phyloP scores from a whole-genome alignment of 1,140 invertebrate species.

The Orussus abietinus region DNA sequence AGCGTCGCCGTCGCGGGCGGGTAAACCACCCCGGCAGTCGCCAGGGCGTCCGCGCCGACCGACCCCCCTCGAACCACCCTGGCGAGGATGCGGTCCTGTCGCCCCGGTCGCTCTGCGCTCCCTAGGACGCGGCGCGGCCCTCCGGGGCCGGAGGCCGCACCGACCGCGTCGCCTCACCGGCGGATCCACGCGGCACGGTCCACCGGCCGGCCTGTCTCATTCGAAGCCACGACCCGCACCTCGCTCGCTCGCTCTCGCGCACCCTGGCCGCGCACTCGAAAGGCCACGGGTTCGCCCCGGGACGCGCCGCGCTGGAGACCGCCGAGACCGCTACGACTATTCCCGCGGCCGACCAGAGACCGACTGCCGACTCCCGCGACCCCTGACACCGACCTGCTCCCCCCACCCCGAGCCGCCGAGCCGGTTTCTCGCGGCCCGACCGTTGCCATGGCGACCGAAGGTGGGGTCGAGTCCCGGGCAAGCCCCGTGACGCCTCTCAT shows the following conservation, averaged over 20 bases:
- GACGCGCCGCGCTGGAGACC: slow-evolving; percentile 7
- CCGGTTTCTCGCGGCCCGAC: slow-evolving; percentile 44
- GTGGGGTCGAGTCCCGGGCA: slow-evolving; percentile 50
- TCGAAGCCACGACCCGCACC: slow-evolving; percentile 4
- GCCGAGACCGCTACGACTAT: slow-evolving; percentile 42
- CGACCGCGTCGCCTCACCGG: too few species aligned
- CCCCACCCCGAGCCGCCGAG: slow-evolving; percentile 36
- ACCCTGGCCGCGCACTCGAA: slow-evolving; percentile 8
- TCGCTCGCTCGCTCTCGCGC: slow-evolving; percentile 13
- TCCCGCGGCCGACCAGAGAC: slow-evolving; percentile 52
- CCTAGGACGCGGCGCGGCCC: too few species aligned
- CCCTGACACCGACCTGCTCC: slow-evolving; percentile 51
- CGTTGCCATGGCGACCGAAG: slow-evolving; percentile 51
- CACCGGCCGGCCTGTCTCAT: too few species aligned
- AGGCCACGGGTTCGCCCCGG: slow-evolving; percentile 6
- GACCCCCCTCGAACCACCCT: slow-evolving; percentile 51
- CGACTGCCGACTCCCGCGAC: slow-evolving; percentile 50
- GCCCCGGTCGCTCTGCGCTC: too few species aligned
- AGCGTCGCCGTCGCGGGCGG: slow-evolving; percentile 52
- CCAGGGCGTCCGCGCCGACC: slow-evolving; percentile 50
- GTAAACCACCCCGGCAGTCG: slow-evolving; percentile 53
- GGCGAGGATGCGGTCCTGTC: too few species aligned
- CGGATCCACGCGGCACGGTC: too few species aligned
- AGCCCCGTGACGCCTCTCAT: slow-evolving; percentile 46
- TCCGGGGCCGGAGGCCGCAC: too few species aligned